Base-by-base conservation (phyloP, 1,140 invertebrate genomes). In the Cydia amplana region DNA sequence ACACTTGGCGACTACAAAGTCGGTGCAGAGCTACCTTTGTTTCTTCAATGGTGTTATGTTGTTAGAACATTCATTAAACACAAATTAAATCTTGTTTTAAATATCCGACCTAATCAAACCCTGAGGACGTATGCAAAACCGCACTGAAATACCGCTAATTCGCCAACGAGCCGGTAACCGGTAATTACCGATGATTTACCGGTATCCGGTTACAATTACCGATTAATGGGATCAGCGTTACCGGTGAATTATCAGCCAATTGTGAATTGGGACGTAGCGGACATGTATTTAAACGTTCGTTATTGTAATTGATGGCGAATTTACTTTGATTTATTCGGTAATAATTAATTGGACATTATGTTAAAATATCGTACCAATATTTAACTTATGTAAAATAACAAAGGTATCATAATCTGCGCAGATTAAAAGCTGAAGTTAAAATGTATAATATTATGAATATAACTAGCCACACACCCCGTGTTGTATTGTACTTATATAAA, bases 121-220 rank as follows among this genome's bases (percentile, higher is more conserved):
- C 55, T 7, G 55, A 20, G 55, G 55, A 60, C 55, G 23, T 60
- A 60, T 60, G 32, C 32, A 70, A 70, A 67, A 40, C 36, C 65
- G 7, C 65, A 36, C 4, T 23, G 55, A 60, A n/a, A 18, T 18
- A 70, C 65, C 36, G 65, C 28, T 43, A 70, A 70, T 70, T 70
- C n/a, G 65, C 16, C 65, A 70, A 70, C 32, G 65, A 70, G 65
- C 65, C 65, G 65, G 65, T 70, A 70, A 70, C 32, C 28, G 65
- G 65, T 70, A 70, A 70, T 70, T 36, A 40, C 65, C 32, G 16
- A 70, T 70, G 65, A 70, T 70, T 70, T 70, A 70, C 65, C 65
- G 65, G 16, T n/a, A 70, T 43, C 32, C 28, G 16, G 32, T 70
- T 70, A 70, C 65, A 18, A 70, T 70, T 70, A 70, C 65, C 65